Evolutionary conservation across 2,888 invertebrate species (phyloP).

Genomic region (Reticulitermes lucifugus): DNA sequence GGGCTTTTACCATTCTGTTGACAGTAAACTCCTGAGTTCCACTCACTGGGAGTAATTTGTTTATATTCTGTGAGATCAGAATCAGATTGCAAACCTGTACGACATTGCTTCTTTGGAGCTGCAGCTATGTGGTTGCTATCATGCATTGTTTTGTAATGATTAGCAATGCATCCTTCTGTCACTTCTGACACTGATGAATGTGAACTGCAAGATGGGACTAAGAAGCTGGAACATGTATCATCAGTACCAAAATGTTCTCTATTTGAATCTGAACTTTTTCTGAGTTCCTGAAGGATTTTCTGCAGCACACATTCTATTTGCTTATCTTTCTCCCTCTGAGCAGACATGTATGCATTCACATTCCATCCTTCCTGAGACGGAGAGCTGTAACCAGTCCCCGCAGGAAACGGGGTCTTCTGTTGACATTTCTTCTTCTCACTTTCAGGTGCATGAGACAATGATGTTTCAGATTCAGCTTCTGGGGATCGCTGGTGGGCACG

Average conservation of each 20-base stretch:
- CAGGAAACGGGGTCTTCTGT: slow-evolving; percentile 44
- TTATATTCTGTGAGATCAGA: neutral
- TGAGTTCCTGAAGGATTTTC: slow-evolving; percentile 52
- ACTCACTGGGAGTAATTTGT: neutral
- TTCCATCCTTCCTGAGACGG: slow-evolving; percentile 58
- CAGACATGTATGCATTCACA: slow-evolving; percentile 59
- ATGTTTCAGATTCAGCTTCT: slow-evolving; percentile 3
- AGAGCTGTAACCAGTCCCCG: slow-evolving; percentile 52
- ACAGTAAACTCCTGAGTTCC: neutral
- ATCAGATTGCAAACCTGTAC: neutral
- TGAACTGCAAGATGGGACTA: slow-evolving; percentile 39
- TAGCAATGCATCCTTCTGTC: neutral
- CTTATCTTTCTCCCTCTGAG: slow-evolving; percentile 61
- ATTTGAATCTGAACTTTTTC: slow-evolving; percentile 18
- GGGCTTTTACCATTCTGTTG: slow-evolving; percentile 38
- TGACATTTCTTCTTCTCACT: slow-evolving; percentile 21
- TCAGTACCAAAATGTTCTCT: slow-evolving; percentile 13
- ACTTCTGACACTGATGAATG: neutral
- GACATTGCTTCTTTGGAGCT: slow-evolving; percentile 32
- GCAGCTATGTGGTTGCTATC: neutral
- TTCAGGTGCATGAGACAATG: neutral
- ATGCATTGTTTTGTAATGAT: too few species aligned
- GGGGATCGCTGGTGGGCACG: slow-evolving; percentile 45
- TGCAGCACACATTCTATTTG: slow-evolving; percentile 57
- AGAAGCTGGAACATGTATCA: slow-evolving; percentile 46